Evolutionary conservation across 2,797 vertebrate species (phyloP).

Genomic region (Nyctibius grandis): DNA sequence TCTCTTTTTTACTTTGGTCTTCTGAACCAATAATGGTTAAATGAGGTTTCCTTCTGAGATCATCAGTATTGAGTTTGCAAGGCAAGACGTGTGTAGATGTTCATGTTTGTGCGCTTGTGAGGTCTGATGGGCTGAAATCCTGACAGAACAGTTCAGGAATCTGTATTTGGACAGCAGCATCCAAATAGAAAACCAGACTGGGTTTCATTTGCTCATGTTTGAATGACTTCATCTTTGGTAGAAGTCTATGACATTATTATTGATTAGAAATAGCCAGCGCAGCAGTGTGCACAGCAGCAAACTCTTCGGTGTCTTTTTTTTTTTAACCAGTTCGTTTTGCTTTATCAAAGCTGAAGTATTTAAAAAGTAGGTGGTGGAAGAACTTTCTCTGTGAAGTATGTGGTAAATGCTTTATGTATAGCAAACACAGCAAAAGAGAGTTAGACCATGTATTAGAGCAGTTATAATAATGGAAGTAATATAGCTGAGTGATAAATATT

Average conservation of each 20-base stretch:
- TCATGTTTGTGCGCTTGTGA: neutral
- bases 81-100: neutral
- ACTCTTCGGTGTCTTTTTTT: neutral
- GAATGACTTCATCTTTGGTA: neutral
- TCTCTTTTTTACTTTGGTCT: neutral
- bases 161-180: constrained; percentile 39
- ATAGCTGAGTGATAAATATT: neutral
- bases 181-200: neutral
- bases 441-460: neutral
- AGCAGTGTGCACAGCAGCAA: neutral
- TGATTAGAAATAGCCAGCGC: neutral
- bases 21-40: neutral
- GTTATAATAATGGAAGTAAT: neutral
- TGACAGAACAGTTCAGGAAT: constrained; percentile 14
- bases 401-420: fast-evolving
- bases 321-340: neutral
- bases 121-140: neutral
- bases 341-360: neutral
- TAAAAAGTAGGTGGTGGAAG: neutral
- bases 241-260: neutral
- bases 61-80: neutral
- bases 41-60: neutral
- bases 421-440: neutral
- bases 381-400: neutral
- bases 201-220: neutral